Percentiles rank a stretch among this genome's conserved stretches.
These are phyloP conservation scores for Anoplophora glabripennis DNA, from an alignment of 1,140 invertebrate genomes.

Conservation along the genomic window DNA sequence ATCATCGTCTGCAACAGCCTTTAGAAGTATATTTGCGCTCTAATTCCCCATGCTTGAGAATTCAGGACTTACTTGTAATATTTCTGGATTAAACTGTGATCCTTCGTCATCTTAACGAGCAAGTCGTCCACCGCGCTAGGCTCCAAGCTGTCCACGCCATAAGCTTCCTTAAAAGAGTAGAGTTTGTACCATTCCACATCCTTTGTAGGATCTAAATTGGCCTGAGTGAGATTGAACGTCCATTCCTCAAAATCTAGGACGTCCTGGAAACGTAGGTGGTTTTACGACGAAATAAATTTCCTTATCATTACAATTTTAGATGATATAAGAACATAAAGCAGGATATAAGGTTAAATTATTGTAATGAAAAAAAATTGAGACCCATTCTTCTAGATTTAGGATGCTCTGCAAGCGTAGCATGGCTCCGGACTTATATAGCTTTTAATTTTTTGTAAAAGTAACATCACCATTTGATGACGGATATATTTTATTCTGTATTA, in stretches of 20 bases:
- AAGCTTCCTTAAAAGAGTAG: constrained; percentile 67
- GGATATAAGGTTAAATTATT: neutral
- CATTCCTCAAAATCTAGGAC: constrained; percentile 70
- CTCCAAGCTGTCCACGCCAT: constrained; percentile 54
- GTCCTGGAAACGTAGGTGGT: constrained; percentile 48
- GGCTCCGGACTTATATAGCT: no score
- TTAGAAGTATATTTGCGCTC: neutral
- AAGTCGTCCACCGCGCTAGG: constrained; percentile 52
- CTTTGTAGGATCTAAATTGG: constrained; percentile 57
- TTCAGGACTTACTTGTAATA: constrained; percentile 37
- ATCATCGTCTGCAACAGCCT: neutral
- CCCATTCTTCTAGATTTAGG: neutral
- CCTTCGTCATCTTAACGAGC: constrained; percentile 52
- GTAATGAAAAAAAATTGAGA: no score
- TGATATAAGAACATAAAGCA: neutral
- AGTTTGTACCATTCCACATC: constrained; percentile 60
- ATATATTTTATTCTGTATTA: no score
- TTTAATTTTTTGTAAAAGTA: no score
- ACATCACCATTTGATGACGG: no score
- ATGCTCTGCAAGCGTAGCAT: neutral
- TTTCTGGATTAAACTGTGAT: constrained; percentile 33
- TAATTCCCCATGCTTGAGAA: neutral
- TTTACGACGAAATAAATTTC: neutral
- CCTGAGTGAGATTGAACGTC: constrained; percentile 73
- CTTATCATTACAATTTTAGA: neutral